Evolutionary conservation across 64 coral and sea anemone genomes (phyloP).

Genomic region (Dendronephthya gigantea): DNA sequence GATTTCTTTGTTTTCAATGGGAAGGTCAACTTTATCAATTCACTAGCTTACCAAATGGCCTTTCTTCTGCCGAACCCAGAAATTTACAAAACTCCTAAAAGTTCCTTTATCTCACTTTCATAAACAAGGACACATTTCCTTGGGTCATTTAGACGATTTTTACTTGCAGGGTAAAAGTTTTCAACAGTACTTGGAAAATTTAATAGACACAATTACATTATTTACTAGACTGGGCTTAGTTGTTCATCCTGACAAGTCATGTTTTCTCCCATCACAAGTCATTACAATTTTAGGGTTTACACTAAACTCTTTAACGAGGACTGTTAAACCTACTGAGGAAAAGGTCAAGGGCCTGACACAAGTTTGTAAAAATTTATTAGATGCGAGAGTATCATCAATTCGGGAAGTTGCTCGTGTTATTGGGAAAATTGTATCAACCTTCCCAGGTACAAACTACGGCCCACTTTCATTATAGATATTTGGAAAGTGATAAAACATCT

Average conservation of each 20-base stretch:
- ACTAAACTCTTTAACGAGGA: conserved; percentile 29
- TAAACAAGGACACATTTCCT: conserved; percentile 21
- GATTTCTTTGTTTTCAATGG: not conserved
- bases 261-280: conserved; percentile 25
- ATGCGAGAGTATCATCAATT: not conserved
- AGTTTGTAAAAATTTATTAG: not conserved
- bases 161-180: too few species aligned
- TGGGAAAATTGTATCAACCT: conserved; percentile 27
- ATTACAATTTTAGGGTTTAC: conserved; percentile 45
- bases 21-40: not conserved
- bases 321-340: not conserved
- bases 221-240: conserved; percentile 12
- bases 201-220: conserved; percentile 36
- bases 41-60: not conserved
- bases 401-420: too few species aligned
- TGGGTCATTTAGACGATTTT: conserved; percentile 25
- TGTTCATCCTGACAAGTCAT: conserved; percentile 42
- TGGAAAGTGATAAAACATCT: too few species aligned
- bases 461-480: conserved; percentile 35
- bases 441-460: conserved; percentile 23
- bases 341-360: not conserved
- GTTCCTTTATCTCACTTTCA: not conserved
- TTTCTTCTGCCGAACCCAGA: not conserved
- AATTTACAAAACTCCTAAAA: conserved; percentile 27
- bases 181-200: conserved; percentile 28